Evolutionary conservation across 2,797 vertebrate genomes (phyloP), one percentile per base, ranked within the genome.

Genomic region (Enteromius anoplus): DNA sequence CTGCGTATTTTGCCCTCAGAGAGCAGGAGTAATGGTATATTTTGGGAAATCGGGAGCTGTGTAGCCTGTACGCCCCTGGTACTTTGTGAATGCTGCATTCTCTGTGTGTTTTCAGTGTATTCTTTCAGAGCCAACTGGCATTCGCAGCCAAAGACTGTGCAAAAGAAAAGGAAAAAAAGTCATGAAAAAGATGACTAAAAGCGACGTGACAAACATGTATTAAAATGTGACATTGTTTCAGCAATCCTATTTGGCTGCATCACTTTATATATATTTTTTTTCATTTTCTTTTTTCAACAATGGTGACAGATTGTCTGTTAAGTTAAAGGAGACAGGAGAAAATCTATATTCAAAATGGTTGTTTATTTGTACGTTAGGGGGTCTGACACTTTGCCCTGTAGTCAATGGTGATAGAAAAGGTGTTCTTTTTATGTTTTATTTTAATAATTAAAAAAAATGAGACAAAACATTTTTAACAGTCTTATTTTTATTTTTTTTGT

Each of bases 261-360:
- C 92, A 87, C 87, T 92, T 89, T 26, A 26, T 26, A 26, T 90
- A 84, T 68, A 51, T 87, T 84, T 62, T 86, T 53, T 85, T 84
- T 84, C 84, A 34, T 69, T 85, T 87, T 75, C 73, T 86, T 81
- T 75, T 86, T 93, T 90, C 91, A 92, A 92, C 91, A 92, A 88
- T 93, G 92, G 93, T 94, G 95, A 94, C 95, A 91, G 92, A 92
- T 94, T 94, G 91, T 96, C 89, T 95, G 94, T 96, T 95, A 95
- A 96, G 93, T 94, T 95, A 94, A 94, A 92, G 90, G 88, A 94
- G 86, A 93, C 93, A 91, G 90, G 93, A 91, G 90, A 92, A 92
- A 91, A 93, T 92, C 85, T 94, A 92, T 94, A 94, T 94, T 93
- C 92, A 92, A 83, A 92, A 93, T 93, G 92, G 90, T 94, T 93